Evolutionary conservation across 2,888 invertebrate genomes (phyloP).

Genomic region (Tenthredo notha): DNA sequence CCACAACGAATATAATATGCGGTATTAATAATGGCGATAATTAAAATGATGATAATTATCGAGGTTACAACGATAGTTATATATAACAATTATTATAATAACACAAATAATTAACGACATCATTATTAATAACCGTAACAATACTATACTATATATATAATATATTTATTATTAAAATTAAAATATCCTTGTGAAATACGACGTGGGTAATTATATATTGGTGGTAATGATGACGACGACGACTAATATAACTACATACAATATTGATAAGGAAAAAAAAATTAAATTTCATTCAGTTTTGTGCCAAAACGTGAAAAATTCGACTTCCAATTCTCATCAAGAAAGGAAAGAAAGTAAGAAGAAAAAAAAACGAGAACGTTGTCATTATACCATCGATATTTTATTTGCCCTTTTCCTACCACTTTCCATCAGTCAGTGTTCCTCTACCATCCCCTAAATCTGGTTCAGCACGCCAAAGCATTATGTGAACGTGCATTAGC

Average conservation of each 20-base stretch:
- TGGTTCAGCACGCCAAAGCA: conserved; percentile 39
- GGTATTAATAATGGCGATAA: not conserved
- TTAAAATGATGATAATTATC: not conserved
- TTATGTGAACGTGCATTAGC: conserved; percentile 46
- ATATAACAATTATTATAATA: not conserved
- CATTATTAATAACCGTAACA: not conserved
- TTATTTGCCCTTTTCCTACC: not conserved
- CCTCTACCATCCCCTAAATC: conserved; percentile 22
- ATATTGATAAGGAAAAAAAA: not conserved
- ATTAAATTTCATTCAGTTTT: not conserved
- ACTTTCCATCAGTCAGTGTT: not conserved
- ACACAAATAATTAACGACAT: not conserved
- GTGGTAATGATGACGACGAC: not conserved
- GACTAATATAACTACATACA: not conserved
- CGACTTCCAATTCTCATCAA: not conserved
- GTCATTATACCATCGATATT: conserved; percentile 1
- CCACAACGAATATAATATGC: not conserved
- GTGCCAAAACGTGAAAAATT: not conserved
- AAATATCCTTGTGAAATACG: not conserved
- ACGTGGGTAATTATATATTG: not conserved
- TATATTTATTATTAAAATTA: not conserved
- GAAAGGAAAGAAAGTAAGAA: not conserved
- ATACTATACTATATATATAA: not conserved
- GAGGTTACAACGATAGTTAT: not conserved
- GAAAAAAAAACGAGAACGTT: not conserved